phyloP scores from a whole-genome alignment of 2,113 vertebrate genomes.

The Brienomyrus longianalis region DNA sequence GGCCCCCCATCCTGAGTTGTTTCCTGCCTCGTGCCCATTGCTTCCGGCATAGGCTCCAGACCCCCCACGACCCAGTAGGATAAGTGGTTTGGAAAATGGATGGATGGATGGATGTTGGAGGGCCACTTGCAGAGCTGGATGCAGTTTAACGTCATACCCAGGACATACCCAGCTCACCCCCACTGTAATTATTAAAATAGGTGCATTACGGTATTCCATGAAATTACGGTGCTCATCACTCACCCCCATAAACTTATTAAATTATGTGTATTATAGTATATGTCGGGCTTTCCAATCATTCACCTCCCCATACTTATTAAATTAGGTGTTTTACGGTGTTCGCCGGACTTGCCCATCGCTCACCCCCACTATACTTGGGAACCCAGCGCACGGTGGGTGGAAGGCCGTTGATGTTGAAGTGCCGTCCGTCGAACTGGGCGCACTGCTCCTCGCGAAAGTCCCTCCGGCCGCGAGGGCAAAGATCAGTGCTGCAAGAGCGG shows the following conservation, averaged over 20 bases:
- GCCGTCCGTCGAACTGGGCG: conserved; percentile 85
- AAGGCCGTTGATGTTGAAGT: conserved; percentile 93
- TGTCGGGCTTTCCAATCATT: not conserved
- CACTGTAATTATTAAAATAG: not conserved
- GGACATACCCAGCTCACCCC: conserved; percentile 58
- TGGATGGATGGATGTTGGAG: not conserved
- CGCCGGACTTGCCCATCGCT: not conserved
- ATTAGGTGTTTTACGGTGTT: not conserved
- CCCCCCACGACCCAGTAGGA: too few relatives aligned
- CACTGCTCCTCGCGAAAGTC: conserved; percentile 93
- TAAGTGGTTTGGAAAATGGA: too few relatives aligned
- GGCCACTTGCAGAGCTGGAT: not conserved
- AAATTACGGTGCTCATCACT: not conserved
- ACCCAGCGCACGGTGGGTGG: conserved; percentile 84
- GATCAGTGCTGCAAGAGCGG: conserved; percentile 89
- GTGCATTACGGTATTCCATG: not conserved
- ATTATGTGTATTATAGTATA: not conserved
- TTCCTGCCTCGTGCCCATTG: too few relatives aligned
- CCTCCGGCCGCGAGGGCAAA: conserved; percentile 77
- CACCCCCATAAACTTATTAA: not conserved
- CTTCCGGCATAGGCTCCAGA: too few relatives aligned
- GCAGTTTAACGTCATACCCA: not conserved
- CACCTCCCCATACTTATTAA: conserved; percentile 26
- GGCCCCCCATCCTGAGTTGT: too few relatives aligned
- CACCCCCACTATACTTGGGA: conserved; percentile 86